Conservation (phyloP, 2,113 vertebrate species). For the Nesogale talazaci region DNA sequence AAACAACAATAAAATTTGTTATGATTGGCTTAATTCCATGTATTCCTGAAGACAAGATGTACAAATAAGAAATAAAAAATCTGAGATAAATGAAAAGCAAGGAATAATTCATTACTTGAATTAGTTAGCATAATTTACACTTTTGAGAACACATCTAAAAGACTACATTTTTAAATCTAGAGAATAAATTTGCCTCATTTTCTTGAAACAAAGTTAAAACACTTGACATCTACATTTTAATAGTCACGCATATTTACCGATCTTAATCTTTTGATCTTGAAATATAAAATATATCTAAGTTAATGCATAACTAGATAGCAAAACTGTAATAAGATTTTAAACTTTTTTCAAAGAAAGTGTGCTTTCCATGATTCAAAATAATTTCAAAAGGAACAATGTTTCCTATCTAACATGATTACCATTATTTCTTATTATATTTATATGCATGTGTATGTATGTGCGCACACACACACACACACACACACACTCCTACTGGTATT, state of each 20-base stretch:
- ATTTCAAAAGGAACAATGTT: neutral
- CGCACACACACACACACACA: neutral
- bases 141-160: neutral
- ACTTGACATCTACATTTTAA: constrained; percentile 12
- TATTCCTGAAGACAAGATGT: neutral
- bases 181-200: neutral
- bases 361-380: neutral
- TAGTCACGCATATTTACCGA: neutral
- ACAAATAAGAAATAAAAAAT: constrained; percentile 5
- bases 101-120: neutral
- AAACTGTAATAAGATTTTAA: neutral
- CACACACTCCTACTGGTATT: neutral
- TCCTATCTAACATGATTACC: neutral
- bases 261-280: neutral
- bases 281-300: neutral
- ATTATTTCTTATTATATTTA: too few species aligned
- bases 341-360: neutral
- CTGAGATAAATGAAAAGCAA: neutral
- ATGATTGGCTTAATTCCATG: neutral
- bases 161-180: constrained; percentile 8
- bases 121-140: constrained; percentile 17
- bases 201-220: neutral
- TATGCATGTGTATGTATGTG: too few species aligned
- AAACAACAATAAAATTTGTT: neutral
- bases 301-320: neutral